Base-by-base conservation (phyloP, 1,140 invertebrate species). In the Pomacea maculata region DNA sequence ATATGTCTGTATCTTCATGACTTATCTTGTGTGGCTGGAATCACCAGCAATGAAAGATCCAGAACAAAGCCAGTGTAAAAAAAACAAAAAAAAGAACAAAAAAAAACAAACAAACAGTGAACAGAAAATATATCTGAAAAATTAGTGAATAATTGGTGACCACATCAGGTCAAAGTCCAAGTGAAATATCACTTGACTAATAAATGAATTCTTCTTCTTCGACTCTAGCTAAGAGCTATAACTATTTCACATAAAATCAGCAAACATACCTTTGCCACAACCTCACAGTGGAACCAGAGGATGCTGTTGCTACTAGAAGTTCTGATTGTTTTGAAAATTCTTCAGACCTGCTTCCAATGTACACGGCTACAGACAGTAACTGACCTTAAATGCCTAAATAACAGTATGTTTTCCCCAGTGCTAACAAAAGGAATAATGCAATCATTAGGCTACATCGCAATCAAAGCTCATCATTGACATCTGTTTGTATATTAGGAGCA, bases 231-330 rank as follows among this genome's bases (percentile, higher is more conserved):
- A 11, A 61, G 57, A 9, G 57, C 4, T 61, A 8, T 61, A 17
- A 17, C 57, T 6, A 17, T 57, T 57, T n/a, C 19, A 63, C 63
- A 63, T n/a, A 74, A 45, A 57, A 81, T n/a, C 29, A 71, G 15
- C 12, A 72, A 64, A 79, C 21, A 78, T n/a, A 81, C 67, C 71
- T 75, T 45, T 70, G 83, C 91, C 91, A 92, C 8, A 92, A 83
- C 83, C 87, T 89, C 1, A 92, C 85, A 67, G 87, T 89, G 19
- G 89, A 91, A 83, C 91, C 91, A 25, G 84, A 81, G 4, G 91
- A 91, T n/a, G 89, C 86, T 79, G 90, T 87, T 11, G 85, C 89
- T 61, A 91, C 81, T 6, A 90, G 61, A n/a, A 83, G 85, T 54
- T 73, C 76, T 25, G 11, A 25, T 84, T 71, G 29, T 81, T 84